A percentile compares a stretch with the other conserved stretches of the same genome.
These are phyloP conservation scores for Cybosia mesomella DNA, from an alignment of 2,888 invertebrate species.

Conservation along the genomic window DNA sequence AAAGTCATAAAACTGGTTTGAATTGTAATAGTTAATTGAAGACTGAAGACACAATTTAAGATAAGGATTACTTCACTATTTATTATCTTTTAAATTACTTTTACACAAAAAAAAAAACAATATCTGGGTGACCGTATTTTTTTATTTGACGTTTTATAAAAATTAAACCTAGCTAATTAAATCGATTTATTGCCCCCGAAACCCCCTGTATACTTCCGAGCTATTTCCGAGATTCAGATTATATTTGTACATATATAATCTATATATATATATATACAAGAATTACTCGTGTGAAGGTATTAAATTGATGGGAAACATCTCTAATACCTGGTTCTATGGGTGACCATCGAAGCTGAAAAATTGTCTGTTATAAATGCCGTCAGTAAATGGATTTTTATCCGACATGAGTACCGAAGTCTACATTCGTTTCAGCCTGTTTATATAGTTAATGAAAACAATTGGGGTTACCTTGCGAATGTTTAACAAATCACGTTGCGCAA, in stretches of 20 bases:
- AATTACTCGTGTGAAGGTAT: too few species aligned
- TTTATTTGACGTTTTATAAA: too few species aligned
- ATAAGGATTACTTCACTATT: background rate
- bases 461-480: constrained; percentile 72
- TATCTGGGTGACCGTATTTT: too few species aligned
- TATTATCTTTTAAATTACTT: background rate
- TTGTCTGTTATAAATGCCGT: background rate
- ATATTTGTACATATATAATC: background rate
- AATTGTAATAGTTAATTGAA: background rate
- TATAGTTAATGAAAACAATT: constrained; percentile 73
- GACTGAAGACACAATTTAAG: background rate
- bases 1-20: background rate
- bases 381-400: constrained; percentile 30
- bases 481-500: constrained; percentile 81
- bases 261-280: too few species aligned
- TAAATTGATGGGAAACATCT: background rate
- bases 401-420: constrained; percentile 23
- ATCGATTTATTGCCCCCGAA: too few species aligned
- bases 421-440: constrained; percentile 63
- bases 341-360: background rate
- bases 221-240: too few species aligned
- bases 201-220: too few species aligned
- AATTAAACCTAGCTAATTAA: too few species aligned
- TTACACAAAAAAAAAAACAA: too few species aligned
- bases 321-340: background rate